A percentile compares a stretch with the other conserved stretches of the same genome.
Evolutionary conservation across 30 jellyfish, hydroid and myxozoan genomes (phyloP).

Genomic region (Rhopilema esculentum): DNA sequence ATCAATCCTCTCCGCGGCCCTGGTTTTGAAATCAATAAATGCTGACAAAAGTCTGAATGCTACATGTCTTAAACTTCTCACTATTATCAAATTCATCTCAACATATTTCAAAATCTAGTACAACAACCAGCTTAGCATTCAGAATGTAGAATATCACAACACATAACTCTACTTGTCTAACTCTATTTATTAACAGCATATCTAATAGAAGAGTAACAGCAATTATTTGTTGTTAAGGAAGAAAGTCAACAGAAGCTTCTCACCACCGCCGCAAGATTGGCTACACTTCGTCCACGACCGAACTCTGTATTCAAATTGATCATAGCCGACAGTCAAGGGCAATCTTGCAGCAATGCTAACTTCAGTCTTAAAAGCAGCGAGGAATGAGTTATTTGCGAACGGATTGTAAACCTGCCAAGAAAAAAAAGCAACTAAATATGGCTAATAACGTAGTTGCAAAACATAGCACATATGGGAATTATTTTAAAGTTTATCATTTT

Average conservation of each 20-base stretch:
- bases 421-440: too few species aligned
- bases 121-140: background rate
- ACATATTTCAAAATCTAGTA: too few species aligned
- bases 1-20: too few species aligned
- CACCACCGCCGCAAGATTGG: conserved; percentile 61
- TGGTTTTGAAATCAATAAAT: too few species aligned
- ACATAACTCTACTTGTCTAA: background rate
- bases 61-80: too few species aligned
- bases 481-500: too few species aligned
- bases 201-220: background rate
- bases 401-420: conserved; percentile 43
- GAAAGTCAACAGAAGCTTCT: background rate
- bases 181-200: background rate
- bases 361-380: background rate
- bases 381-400: conserved; percentile 3
- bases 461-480: too few species aligned
- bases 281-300: conserved; percentile 54
- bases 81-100: too few species aligned
- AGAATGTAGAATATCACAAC: background rate
- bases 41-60: too few species aligned
- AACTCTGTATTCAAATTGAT: conserved; percentile 40
- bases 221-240: background rate
- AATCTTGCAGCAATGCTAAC: conserved; percentile 20
- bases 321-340: conserved; percentile 31
- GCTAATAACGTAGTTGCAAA: too few species aligned